Conservation (phyloP, 2,797 vertebrate species). For the Psittacula echo region DNA sequence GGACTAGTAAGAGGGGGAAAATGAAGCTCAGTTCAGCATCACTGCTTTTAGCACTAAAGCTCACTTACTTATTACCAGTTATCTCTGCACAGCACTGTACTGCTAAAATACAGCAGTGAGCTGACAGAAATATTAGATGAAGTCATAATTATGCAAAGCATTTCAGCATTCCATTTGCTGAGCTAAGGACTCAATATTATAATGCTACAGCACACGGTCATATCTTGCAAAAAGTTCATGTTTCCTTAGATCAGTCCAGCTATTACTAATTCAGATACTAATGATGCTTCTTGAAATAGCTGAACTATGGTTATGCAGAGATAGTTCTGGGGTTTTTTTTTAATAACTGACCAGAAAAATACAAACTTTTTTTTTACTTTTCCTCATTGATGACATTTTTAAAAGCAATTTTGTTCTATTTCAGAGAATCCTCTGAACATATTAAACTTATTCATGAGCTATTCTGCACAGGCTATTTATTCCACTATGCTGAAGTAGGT, state of each 20-base stretch:
- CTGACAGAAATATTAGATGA: not conserved
- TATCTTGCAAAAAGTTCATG: not conserved
- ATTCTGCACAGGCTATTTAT: not conserved
- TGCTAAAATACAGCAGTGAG: not conserved
- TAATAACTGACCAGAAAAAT: not conserved
- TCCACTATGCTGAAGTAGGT: not conserved
- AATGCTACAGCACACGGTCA: not conserved
- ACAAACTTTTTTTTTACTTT: not conserved
- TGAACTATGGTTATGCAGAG: not conserved
- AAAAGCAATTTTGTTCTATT: not conserved
- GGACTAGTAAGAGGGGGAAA: not conserved
- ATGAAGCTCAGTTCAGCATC: not conserved
- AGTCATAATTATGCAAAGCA: not conserved
- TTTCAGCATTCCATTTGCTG: not conserved
- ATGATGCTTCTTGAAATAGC: not conserved
- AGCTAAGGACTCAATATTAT: not conserved
- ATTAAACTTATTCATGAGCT: not conserved
- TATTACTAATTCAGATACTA: not conserved
- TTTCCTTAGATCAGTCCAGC: not conserved
- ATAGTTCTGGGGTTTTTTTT: not conserved
- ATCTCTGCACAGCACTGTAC: not conserved
- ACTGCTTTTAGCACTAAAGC: not conserved
- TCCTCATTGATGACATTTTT: not conserved
- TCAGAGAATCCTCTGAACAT: not conserved
- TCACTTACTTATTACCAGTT: not conserved